These are phyloP conservation scores for Apodemia duryi DNA, from an alignment of 2,888 invertebrate genomes.

Conservation along the genomic window DNA sequence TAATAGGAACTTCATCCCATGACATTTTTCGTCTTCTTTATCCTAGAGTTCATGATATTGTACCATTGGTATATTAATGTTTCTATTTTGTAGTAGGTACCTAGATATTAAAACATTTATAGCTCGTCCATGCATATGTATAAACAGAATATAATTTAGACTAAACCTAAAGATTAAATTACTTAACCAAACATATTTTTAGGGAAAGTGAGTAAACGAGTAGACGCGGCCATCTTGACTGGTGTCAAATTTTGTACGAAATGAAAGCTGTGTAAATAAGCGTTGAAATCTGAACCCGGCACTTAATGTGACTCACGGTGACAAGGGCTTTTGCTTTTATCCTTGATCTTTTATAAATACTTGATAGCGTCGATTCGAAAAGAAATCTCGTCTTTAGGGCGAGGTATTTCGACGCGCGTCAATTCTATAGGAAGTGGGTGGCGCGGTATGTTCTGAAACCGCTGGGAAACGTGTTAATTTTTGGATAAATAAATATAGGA, in stretches of 20 bases:
- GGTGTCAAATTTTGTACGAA: conserved; percentile 26
- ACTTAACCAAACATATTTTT: conserved; percentile 3
- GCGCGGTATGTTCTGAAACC: too few species aligned
- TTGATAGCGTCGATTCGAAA: background rate
- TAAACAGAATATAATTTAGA: background rate
- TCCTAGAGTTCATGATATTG: too few species aligned
- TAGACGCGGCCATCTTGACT: conserved; percentile 1
- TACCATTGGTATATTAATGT: too few species aligned
- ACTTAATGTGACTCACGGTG: conserved; percentile 16
- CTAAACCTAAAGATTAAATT: background rate
- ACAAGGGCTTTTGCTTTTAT: conserved; percentile 7
- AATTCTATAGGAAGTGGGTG: too few species aligned
- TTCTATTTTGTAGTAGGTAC: too few species aligned
- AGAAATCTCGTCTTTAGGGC: too few species aligned
- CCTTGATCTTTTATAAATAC: conserved; percentile 5
- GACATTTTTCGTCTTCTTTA: too few species aligned
- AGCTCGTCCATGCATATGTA: background rate
- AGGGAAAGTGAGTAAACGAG: conserved; percentile 5
- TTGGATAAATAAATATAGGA: too few species aligned
- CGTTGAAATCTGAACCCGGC: conserved; percentile 35
- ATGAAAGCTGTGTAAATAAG: conserved; percentile 39
- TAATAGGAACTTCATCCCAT: too few species aligned
- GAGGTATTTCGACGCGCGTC: too few species aligned
- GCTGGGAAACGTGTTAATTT: too few species aligned
- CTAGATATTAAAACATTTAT: too few species aligned